Evolutionary conservation across 2,888 invertebrate species (phyloP).

Genomic region (Eutolmus rufibarbis): DNA sequence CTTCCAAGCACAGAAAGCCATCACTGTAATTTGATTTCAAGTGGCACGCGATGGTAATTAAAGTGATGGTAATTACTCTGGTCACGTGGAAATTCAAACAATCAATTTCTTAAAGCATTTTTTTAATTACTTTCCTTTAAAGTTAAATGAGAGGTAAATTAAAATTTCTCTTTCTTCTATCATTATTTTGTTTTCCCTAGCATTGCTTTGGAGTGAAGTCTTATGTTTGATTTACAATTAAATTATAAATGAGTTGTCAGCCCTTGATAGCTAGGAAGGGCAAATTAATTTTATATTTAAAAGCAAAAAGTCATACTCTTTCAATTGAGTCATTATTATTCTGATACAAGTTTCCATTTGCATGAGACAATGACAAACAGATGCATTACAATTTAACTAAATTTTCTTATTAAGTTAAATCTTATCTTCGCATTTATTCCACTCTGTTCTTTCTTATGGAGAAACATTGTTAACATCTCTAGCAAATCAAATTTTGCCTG

Average conservation of each 20-base stretch:
- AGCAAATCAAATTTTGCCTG: not conserved
- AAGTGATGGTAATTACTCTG: not conserved
- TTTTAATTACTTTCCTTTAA: not conserved
- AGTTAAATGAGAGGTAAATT: not conserved
- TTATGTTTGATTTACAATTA: not conserved
- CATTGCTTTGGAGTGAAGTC: not conserved
- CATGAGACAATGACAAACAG: not conserved
- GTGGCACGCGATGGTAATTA: not conserved
- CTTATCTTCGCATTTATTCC: not conserved
- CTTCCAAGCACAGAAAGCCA: not conserved
- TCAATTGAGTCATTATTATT: no score
- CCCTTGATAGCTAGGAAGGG: not conserved
- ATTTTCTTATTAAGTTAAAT: not conserved
- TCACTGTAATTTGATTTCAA: not conserved
- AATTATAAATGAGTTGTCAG: not conserved
- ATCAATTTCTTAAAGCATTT: not conserved
- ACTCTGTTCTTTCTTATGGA: not conserved
- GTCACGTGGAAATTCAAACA: not conserved
- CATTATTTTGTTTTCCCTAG: not conserved
- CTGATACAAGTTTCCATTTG: no score
- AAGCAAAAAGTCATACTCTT: not conserved
- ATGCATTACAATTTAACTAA: not conserved
- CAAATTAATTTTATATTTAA: not conserved
- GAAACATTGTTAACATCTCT: not conserved
- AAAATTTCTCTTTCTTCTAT: not conserved